A percentile compares a stretch with the other conserved stretches of the same genome.
These are phyloP conservation scores for Liopterus haemorrhoidalis DNA, from an alignment of 2,888 invertebrate species.

Conservation along the genomic window DNA sequence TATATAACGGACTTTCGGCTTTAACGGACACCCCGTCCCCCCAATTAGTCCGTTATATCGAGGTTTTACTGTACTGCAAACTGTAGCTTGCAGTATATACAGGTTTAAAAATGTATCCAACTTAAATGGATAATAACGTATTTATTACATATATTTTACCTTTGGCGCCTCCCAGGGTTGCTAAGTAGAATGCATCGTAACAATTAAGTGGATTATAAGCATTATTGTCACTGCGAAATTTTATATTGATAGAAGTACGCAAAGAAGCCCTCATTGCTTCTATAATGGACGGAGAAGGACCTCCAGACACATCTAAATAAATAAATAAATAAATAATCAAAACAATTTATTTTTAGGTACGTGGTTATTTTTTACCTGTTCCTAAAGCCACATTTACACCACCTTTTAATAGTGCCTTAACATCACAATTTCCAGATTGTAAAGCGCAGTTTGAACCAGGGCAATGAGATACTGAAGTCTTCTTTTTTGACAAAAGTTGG, in stretches of 20 bases:
- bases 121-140: no score
- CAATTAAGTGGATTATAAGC: conserved; percentile 56
- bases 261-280: conserved; percentile 68
- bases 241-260: conserved; percentile 65
- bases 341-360: no score
- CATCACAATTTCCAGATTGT: conserved; percentile 75
- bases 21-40: no score
- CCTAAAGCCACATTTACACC: conserved; percentile 76
- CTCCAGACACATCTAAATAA: conserved; percentile 72
- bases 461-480: conserved; percentile 74
- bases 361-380: conserved; percentile 61
- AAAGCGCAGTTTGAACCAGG: conserved; percentile 80
- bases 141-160: no score
- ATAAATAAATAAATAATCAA: conserved; percentile 7
- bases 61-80: no score
- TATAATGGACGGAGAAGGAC: conserved; percentile 68
- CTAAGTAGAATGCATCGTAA: conserved; percentile 73
- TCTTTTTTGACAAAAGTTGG: conserved; percentile 52
- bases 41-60: no score
- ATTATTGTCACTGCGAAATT: conserved; percentile 46
- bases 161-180: conserved; percentile 80
- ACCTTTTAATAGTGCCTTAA: conserved; percentile 55
- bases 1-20: no score
- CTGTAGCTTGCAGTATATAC: conserved; percentile 14
- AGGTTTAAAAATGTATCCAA: conserved; percentile 1